Evolutionary conservation across 2,888 invertebrate genomes (phyloP), one percentile per base, ranked within the genome.

Genomic region (Lepidocyrtinus sp.): DNA sequence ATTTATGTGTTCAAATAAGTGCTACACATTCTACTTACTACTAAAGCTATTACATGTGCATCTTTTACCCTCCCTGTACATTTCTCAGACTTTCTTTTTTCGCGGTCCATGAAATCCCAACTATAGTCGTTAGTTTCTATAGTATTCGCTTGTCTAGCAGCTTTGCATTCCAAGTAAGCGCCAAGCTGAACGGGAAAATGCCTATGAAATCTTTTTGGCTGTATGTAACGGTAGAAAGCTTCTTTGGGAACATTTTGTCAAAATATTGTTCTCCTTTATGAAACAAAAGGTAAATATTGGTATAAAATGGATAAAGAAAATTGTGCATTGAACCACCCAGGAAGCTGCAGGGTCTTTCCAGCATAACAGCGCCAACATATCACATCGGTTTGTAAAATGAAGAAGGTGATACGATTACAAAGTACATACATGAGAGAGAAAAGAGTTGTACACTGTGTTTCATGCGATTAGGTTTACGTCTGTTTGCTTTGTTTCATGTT

Each of bases 71-170:
- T 69, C 61, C 64, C 22, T 36, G 17, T 19, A 17, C 27, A 36
- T 26, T 36, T 65, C 36, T 65, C 45, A 1, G 45, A 36, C 15
- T 59, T 22, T 22, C 21, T 3, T 19, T 22, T 64, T 68, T 68
- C 65, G 67, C 67, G 75, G 67, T 70, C 65, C 80, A 71, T 69
- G 79, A 69, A 79, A 74, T 74, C 65, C 7, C 22, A 21, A 22
- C 22, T 17, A 27, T 22, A n/a, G n/a, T n/a, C n/a, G n/a, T n/a
- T n/a, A n/a, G n/a, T n/a, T n/a, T n/a, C n/a, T n/a, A n/a, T n/a
- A n/a, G n/a, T n/a, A n/a, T n/a, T n/a, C n/a, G n/a, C n/a, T n/a
- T n/a, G n/a, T n/a, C n/a, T n/a, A n/a, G n/a, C n/a, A n/a, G n/a
- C n/a, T n/a, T n/a, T n/a, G n/a, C n/a, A n/a, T n/a, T n/a, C n/a